Conservation (phyloP, 1,140 invertebrate species). For the Drosophila repleta region DNA sequence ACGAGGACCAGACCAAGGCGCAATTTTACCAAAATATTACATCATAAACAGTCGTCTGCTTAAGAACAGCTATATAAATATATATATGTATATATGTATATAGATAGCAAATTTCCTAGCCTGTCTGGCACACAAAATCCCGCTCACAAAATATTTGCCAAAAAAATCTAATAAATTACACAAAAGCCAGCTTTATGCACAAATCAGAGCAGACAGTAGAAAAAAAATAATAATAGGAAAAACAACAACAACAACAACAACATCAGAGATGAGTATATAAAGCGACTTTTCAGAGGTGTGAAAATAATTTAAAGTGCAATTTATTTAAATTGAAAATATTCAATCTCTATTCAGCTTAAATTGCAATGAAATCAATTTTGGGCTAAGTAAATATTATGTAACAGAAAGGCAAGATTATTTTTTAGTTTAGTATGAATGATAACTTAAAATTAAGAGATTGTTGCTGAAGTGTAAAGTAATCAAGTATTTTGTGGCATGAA, state of each 20-base stretch:
- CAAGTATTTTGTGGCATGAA: too few relatives aligned
- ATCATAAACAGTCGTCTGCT: conserved; percentile 61
- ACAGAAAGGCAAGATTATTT: background rate
- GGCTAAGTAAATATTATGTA: background rate
- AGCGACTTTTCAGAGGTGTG: conserved; percentile 12
- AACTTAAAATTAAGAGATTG: too few relatives aligned
- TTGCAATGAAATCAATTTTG: conserved; percentile 1
- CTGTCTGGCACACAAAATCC: conserved; percentile 61
- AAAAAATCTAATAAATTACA: conserved; percentile 76
- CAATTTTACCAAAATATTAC: conserved; percentile 76
- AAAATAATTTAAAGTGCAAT: conserved; percentile 39
- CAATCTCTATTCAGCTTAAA: conserved; percentile 21
- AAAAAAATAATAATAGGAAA: too few relatives aligned
- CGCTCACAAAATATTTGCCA: conserved; percentile 73
- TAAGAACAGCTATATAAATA: conserved; percentile 5
- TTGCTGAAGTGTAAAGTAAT: too few relatives aligned
- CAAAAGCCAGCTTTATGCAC: conserved; percentile 32
- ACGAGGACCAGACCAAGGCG: background rate
- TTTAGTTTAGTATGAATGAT: too few relatives aligned
- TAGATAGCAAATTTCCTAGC: background rate
- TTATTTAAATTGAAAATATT: conserved; percentile 50
- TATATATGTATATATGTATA: background rate
- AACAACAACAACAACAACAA: too few relatives aligned
- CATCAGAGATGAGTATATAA: background rate
- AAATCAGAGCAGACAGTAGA: conserved; percentile 3